These are phyloP conservation scores for Panzeria rudis DNA, from an alignment of 2,888 invertebrate species.

Conservation along the genomic window DNA sequence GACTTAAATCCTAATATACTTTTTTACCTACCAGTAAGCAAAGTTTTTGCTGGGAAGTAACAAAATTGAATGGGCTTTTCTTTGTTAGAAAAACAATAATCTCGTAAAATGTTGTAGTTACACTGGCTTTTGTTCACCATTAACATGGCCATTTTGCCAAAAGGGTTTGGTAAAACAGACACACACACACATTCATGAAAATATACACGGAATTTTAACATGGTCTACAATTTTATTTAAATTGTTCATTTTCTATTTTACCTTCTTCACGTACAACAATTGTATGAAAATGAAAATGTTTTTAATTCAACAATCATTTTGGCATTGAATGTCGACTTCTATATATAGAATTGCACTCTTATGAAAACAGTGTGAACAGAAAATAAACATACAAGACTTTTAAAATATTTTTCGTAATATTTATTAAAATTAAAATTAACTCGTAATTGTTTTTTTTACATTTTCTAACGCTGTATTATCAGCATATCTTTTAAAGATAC, in stretches of 20 bases:
- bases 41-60: too few relatives aligned
- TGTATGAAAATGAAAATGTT: conserved; percentile 27
- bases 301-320: conserved; percentile 73
- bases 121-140: conserved; percentile 79
- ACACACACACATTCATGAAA: conserved; percentile 1
- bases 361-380: background rate
- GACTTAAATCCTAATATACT: too few relatives aligned
- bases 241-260: conserved; percentile 24
- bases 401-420: too few relatives aligned
- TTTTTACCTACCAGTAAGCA: too few relatives aligned
- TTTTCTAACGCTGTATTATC: too few relatives aligned
- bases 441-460: too few relatives aligned
- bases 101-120: conserved; percentile 57
- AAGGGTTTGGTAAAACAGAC: conserved; percentile 71
- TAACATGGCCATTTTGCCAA: conserved; percentile 82
- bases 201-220: conserved; percentile 23
- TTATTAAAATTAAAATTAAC: too few relatives aligned
- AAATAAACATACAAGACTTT: too few relatives aligned
- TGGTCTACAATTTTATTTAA: conserved; percentile 38
- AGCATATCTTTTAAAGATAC: too few relatives aligned
- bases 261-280: conserved; percentile 5
- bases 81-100: conserved; percentile 44
- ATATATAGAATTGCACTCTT: background rate
- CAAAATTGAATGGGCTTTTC: conserved; percentile 28
- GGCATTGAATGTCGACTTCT: conserved; percentile 24